Conservation (phyloP, 1,140 invertebrate species). For the Asobara japonica region DNA sequence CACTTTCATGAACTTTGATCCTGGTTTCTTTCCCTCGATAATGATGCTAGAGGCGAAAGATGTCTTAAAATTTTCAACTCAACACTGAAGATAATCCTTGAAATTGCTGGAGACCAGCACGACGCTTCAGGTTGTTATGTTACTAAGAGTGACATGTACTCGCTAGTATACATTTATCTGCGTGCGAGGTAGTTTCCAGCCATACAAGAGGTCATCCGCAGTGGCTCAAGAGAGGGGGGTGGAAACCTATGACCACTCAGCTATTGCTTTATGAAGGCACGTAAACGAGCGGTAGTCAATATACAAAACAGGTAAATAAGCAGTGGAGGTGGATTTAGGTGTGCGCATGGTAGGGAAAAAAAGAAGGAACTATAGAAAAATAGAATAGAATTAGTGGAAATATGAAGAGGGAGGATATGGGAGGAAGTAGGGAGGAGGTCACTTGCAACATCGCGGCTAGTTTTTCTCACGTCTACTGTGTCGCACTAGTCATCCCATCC, state of each 20-base stretch:
- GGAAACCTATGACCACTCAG: constrained; percentile 8
- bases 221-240: constrained; percentile 30
- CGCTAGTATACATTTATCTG: constrained; percentile 58
- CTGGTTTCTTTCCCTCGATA: no score
- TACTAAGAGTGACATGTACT: constrained; percentile 53
- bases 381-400: neutral
- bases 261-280: constrained; percentile 2
- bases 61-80: neutral
- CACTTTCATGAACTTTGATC: neutral
- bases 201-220: constrained; percentile 58
- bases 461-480: constrained; percentile 36
- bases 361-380: neutral
- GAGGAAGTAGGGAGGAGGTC: constrained; percentile 33
- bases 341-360: neutral
- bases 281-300: constrained; percentile 7
- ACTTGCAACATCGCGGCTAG: constrained; percentile 36
- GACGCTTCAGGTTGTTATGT: constrained; percentile 47
- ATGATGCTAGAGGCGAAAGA: no score
- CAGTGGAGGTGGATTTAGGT: neutral
- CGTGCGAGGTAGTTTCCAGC: constrained; percentile 51
- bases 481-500: neutral
- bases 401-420: constrained; percentile 14
- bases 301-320: neutral
- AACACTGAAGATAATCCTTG: neutral
- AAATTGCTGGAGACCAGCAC: neutral